phyloP scores from a whole-genome alignment of 23 tunicate genomes.

The Ciona savignyi region DNA sequence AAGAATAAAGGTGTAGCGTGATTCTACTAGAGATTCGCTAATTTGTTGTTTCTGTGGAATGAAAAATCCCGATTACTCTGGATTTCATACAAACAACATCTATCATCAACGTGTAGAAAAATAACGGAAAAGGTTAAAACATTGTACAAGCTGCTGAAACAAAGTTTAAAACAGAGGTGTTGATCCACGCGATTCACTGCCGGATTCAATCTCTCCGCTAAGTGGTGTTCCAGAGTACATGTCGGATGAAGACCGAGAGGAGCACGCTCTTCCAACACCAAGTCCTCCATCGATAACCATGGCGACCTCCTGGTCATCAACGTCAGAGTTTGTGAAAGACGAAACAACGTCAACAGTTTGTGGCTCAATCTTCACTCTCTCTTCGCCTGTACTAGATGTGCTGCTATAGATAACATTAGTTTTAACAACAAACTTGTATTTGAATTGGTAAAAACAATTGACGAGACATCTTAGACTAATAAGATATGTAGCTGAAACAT shows the following conservation, averaged over 20 bases:
- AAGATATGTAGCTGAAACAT: no score
- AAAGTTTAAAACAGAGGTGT: constrained; percentile 24
- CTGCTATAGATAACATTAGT: no score
- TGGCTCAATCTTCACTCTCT: constrained; percentile 2
- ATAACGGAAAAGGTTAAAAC: neutral
- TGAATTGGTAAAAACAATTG: no score
- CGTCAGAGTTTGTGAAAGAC: constrained; percentile 1
- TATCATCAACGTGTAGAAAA: neutral
- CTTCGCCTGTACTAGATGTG: no score
- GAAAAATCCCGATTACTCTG: no score
- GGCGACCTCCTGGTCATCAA: constrained; percentile 93
- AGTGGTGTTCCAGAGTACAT: constrained; percentile 40
- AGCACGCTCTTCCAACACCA: constrained; percentile 13
- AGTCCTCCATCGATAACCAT: constrained; percentile 64
- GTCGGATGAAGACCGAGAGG: constrained; percentile 43
- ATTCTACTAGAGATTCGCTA: neutral
- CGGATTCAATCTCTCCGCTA: constrained; percentile 44
- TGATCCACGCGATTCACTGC: constrained; percentile 48
- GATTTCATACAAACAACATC: no score
- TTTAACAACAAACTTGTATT: no score
- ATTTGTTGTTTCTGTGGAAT: neutral
- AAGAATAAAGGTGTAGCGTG: neutral
- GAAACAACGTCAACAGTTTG: neutral
- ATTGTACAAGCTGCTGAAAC: neutral
- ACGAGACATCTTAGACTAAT: no score